Evolutionary conservation across 1,140 invertebrate genomes (phyloP).

Genomic region (Acromyrmex heyeri): DNA sequence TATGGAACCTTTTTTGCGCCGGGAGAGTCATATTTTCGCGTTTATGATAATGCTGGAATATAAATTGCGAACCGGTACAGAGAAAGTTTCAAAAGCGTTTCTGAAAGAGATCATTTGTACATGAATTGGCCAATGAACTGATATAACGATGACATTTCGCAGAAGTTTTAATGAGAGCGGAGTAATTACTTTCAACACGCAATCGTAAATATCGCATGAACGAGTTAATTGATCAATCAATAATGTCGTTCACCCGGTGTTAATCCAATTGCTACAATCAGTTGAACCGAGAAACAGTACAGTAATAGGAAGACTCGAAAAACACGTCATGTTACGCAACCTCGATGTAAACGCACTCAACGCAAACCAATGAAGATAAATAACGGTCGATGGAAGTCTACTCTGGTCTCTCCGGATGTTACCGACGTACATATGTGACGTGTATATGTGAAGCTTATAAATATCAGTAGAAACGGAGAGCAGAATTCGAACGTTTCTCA

Average conservation of each 20-base stretch:
- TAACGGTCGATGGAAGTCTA: background rate
- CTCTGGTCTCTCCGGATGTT: background rate
- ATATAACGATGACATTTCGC: constrained; percentile 2
- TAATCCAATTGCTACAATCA: background rate
- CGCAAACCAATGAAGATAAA: constrained; percentile 33
- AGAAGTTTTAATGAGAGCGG: background rate
- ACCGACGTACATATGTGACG: background rate
- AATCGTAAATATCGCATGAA: background rate
- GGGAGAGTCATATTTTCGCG: background rate
- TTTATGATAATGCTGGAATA: constrained; percentile 13
- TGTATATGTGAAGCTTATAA: background rate
- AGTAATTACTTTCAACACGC: constrained; percentile 7
- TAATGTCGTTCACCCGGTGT: constrained; percentile 11
- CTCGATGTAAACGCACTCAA: constrained; percentile 46
- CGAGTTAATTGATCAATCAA: constrained; percentile 14
- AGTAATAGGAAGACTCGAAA: background rate
- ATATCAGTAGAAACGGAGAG: background rate
- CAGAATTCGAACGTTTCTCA: constrained; percentile 26
- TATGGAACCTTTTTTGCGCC: background rate
- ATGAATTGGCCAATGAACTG: background rate
- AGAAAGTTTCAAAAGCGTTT: background rate
- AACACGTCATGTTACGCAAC: constrained; percentile 28
- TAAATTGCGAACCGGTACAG: constrained; percentile 15
- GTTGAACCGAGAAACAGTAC: background rate
- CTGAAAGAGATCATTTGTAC: background rate